phyloP scores from a whole-genome alignment of 2,113 vertebrate genomes.

The Platanista minor region DNA sequence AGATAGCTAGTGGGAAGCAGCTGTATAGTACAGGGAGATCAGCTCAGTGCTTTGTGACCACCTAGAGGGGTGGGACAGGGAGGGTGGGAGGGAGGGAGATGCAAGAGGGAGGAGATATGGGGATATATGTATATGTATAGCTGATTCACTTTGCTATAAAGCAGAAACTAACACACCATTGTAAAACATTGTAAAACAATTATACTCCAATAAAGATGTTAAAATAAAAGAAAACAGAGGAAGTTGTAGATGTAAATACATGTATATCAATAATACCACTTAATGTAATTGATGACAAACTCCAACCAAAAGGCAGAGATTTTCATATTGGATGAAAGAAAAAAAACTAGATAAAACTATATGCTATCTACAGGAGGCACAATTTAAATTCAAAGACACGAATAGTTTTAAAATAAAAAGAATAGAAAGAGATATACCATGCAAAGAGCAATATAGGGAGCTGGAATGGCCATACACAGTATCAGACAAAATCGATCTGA shows the following conservation, averaged over 20 bases:
- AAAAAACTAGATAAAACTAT: neutral
- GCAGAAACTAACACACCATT: too few relatives aligned
- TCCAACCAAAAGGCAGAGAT: neutral
- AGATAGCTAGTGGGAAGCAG: too few relatives aligned
- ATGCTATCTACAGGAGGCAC: neutral
- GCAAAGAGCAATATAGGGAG: neutral
- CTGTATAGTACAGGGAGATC: too few relatives aligned
- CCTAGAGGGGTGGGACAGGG: too few relatives aligned
- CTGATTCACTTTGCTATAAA: too few relatives aligned
- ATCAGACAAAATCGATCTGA: neutral
- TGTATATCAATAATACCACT: neutral
- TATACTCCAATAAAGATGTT: too few relatives aligned
- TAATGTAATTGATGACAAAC: neutral
- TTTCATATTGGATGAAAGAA: neutral
- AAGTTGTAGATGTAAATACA: neutral
- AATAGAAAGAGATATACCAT: neutral
- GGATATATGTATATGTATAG: too few relatives aligned
- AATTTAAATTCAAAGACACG: neutral
- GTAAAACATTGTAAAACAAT: too few relatives aligned
- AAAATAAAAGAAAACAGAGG: neutral
- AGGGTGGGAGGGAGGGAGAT: too few relatives aligned
- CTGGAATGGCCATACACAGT: neutral
- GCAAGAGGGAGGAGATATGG: too few relatives aligned
- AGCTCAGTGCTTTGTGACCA: too few relatives aligned
- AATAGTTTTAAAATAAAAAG: neutral